Conservation (phyloP, 2,888 invertebrate species). For the Megaustenia siamemsis region DNA sequence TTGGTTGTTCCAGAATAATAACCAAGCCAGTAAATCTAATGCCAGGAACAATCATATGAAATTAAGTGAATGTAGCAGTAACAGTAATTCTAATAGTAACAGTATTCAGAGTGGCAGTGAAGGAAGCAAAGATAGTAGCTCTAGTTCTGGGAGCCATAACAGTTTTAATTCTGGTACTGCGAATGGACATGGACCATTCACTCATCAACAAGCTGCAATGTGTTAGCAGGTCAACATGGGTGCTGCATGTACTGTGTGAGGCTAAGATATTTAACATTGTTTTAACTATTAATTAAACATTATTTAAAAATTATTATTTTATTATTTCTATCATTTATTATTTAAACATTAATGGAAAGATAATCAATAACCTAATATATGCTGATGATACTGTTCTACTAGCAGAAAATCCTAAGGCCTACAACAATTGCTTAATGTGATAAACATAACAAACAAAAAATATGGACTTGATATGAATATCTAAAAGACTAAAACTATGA, state of each 20-base stretch:
- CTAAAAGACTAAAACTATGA: too few species aligned
- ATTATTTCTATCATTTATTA: too few species aligned
- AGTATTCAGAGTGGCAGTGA: constrained; percentile 73
- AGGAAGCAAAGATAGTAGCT: constrained; percentile 50
- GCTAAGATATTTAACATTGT: too few species aligned
- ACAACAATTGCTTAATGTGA: too few species aligned
- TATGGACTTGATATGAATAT: too few species aligned
- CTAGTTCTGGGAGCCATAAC: constrained; percentile 37
- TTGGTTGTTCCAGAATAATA: constrained; percentile 16
- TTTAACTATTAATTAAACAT: too few species aligned
- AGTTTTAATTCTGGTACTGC: constrained; percentile 21
- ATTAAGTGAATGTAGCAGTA: constrained; percentile 61
- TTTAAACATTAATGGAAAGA: too few species aligned
- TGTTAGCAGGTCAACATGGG: constrained; percentile 7
- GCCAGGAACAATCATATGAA: not conserved
- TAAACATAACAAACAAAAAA: too few species aligned
- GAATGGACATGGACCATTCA: constrained; percentile 50
- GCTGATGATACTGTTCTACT: too few species aligned
- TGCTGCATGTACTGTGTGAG: not conserved
- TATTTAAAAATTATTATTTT: too few species aligned
- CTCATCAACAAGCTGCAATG: constrained; percentile 44
- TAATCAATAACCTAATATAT: too few species aligned
- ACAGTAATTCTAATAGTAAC: constrained; percentile 69
- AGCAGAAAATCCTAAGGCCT: too few species aligned
- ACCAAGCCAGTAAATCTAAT: not conserved